Conservation (phyloP, 2,888 invertebrate genomes). For the Polylopha cassiicola region DNA sequence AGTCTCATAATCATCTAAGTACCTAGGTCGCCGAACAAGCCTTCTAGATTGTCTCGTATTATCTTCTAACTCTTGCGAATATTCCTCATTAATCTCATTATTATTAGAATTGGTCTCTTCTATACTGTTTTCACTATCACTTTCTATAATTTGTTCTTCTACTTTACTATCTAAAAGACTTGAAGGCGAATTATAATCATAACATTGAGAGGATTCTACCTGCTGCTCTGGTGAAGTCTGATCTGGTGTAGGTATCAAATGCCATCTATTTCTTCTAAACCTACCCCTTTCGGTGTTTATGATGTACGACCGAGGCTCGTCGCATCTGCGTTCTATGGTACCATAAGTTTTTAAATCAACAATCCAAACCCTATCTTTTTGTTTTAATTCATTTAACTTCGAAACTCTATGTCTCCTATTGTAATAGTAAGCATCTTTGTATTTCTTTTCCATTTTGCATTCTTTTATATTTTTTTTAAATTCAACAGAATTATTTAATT, state of each 20-base stretch:
- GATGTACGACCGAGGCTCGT: neutral
- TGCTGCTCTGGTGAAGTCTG: neutral
- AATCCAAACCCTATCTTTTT: neutral
- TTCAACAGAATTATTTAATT: neutral
- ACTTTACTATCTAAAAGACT: neutral
- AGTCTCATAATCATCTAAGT: too few species aligned
- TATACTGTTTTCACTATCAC: neutral
- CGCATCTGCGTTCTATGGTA: neutral
- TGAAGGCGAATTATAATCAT: neutral
- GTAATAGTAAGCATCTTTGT: neutral
- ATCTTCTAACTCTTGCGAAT: too few species aligned
- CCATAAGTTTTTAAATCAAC: neutral
- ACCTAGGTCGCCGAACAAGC: too few species aligned
- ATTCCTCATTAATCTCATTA: too few species aligned
- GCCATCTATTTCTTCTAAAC: conserved; percentile 2
- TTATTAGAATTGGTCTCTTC: too few species aligned
- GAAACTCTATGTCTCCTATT: neutral
- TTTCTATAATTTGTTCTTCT: neutral
- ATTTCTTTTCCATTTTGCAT: neutral
- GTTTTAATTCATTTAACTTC: neutral
- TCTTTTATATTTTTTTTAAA: neutral
- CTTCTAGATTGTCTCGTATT: too few species aligned
- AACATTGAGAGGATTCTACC: neutral
- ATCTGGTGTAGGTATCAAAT: neutral
- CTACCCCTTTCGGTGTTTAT: neutral